Conservation (phyloP, 2,888 invertebrate genomes). For the Drosophila glabriapex region DNA sequence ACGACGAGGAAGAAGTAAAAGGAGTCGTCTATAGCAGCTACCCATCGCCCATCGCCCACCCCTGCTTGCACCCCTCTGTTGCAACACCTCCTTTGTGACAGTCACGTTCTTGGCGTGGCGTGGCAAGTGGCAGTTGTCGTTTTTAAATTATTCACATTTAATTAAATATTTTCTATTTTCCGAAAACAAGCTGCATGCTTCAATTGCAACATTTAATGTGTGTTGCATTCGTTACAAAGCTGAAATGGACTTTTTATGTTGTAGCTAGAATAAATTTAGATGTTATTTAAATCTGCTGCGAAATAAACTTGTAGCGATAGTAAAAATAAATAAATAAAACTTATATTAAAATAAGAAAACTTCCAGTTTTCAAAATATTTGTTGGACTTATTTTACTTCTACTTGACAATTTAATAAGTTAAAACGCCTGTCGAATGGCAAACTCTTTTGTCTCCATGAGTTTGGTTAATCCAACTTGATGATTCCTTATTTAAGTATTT, state of each 20-base stretch:
- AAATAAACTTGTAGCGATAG: not conserved
- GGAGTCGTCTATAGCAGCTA: not conserved
- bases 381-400: not conserved
- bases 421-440: not conserved
- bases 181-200: conserved; percentile 6
- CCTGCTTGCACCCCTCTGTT: not conserved
- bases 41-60: not conserved
- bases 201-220: conserved; percentile 12
- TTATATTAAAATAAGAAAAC: not conserved
- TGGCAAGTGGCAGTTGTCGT: conserved; percentile 31
- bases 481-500: not conserved
- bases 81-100: conserved; percentile 2
- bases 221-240: not conserved
- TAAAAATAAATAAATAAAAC: not conserved
- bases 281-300: not conserved
- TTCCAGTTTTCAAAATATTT: not conserved
- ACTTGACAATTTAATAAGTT: not conserved
- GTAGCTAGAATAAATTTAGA: not conserved
- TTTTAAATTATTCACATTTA: conserved; percentile 43
- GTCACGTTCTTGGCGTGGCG: conserved; percentile 46
- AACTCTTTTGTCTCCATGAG: not conserved
- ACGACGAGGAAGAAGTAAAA: not conserved
- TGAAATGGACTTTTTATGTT: conserved; percentile 31
- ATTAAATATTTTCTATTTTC: conserved; percentile 9
- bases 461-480: not conserved